phyloP scores from a whole-genome alignment of 2,797 vertebrate species.

The Ambastaia sidthimunki region DNA sequence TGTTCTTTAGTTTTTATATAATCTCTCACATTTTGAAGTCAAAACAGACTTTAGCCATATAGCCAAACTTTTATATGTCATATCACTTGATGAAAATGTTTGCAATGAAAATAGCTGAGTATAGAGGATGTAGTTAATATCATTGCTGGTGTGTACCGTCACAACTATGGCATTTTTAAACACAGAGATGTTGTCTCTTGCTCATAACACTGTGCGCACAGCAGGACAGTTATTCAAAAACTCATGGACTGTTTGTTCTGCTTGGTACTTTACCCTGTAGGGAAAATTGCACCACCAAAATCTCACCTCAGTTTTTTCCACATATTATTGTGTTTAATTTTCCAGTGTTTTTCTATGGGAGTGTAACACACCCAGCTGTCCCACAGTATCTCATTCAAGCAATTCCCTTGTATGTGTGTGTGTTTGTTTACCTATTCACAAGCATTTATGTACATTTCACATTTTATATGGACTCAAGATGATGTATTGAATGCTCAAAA shows the following conservation, averaged over 20 bases:
- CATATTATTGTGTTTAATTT: background rate
- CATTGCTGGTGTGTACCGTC: constrained; percentile 11
- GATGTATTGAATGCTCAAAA: constrained; percentile 23
- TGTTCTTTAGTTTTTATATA: constrained; percentile 16
- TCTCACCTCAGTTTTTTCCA: constrained; percentile 7
- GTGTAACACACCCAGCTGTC: constrained; percentile 29
- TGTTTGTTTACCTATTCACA: background rate
- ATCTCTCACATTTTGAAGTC: background rate
- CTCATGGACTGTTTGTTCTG: constrained; percentile 6
- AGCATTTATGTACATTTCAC: constrained; percentile 23
- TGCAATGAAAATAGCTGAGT: background rate
- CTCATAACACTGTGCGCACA: background rate
- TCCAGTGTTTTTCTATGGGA: constrained; percentile 11
- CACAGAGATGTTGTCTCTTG: background rate
- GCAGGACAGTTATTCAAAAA: constrained; percentile 27
- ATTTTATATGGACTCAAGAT: constrained; percentile 13
- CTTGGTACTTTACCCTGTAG: constrained; percentile 27
- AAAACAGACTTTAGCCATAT: background rate
- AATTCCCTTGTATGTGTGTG: constrained; percentile 2
- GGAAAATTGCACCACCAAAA: constrained; percentile 9
- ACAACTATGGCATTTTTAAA: background rate
- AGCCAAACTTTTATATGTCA: background rate
- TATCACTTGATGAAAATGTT: background rate
- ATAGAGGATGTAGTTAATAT: constrained; percentile 16
- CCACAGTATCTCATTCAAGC: constrained; percentile 39